Evolutionary conservation across 2,888 invertebrate genomes (phyloP).

Genomic region (Tipula unca): DNA sequence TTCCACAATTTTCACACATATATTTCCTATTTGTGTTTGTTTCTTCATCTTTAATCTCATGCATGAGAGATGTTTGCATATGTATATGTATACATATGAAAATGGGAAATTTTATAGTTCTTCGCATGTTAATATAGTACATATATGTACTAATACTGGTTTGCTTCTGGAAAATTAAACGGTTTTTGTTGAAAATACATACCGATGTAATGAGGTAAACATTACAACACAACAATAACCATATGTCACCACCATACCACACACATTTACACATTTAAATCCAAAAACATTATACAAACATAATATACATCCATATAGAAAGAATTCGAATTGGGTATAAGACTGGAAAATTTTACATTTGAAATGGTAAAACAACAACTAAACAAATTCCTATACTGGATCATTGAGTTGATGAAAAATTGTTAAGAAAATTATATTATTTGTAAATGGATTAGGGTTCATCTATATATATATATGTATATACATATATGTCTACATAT

Average conservation of each 20-base stretch:
- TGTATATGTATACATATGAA: background rate
- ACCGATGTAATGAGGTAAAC: background rate
- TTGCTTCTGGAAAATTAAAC: background rate
- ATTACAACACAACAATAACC: background rate
- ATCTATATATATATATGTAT: background rate
- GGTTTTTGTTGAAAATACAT: background rate
- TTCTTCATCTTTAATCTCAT: background rate
- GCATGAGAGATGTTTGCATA: background rate
- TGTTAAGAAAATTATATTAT: background rate
- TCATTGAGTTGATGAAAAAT: background rate
- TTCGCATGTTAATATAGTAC: too few relatives aligned
- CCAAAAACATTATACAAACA: background rate
- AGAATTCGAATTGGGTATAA: background rate
- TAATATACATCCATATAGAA: background rate
- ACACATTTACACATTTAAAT: background rate
- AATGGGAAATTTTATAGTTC: background rate
- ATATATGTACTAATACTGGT: too few relatives aligned
- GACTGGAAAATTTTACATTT: background rate
- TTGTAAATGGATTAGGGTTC: background rate
- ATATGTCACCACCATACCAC: background rate
- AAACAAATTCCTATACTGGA: background rate
- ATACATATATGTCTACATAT: too few relatives aligned
- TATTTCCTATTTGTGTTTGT: background rate
- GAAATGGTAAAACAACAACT: background rate
- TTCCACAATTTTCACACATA: constrained; percentile 8